Evolutionary conservation across 2,113 vertebrate species (phyloP), one percentile per base, ranked within the genome.

Genomic region (Sinocyclocheilus grahami): DNA sequence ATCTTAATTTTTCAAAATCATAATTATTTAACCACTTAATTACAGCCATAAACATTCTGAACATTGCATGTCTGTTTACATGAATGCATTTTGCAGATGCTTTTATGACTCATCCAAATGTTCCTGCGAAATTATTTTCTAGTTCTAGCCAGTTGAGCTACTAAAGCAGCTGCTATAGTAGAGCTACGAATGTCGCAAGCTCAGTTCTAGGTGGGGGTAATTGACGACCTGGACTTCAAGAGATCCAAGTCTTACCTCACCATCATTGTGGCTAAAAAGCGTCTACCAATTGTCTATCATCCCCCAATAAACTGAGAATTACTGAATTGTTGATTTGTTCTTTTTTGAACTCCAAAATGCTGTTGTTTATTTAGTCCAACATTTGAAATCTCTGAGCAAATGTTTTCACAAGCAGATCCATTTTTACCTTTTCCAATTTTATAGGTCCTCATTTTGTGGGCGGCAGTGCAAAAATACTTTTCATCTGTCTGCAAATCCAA

Each of bases 381-480:
- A 92, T 74, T 46, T 92, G 90, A 92, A 92, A 74, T 82, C 62
- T 51, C 60, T 79, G 55, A 76, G 72, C 88, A 93, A 91, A 89
- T 87, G 88, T 89, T 90, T 90, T 91, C 79, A 89, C 84, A 87
- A 83, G 86, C 85, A 83, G 53, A 83, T 89, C 87, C 89, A 83
- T 75, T 92, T 90, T 91, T 90, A 81, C 71, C 71, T 82, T 89
- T 58, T 58, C 90, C 87, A 11, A 74, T 87, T 92, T 94, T 90
- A 92, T 85, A 91, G 89, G 89, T 86, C 83, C 86, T 89, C 91
- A 90, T 79, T 95, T 95, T 93, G 93, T 85, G 84, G 90, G 89
- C 87, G 90, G 89, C 85, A 88, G 88, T 92, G 92, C 89, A 90
- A 92, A 94, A 94, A 94, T 95, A 93, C 90, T 71, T 75, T 88